Conservation (phyloP, 2,888 invertebrate genomes). For the Iselma pallidipennis region DNA sequence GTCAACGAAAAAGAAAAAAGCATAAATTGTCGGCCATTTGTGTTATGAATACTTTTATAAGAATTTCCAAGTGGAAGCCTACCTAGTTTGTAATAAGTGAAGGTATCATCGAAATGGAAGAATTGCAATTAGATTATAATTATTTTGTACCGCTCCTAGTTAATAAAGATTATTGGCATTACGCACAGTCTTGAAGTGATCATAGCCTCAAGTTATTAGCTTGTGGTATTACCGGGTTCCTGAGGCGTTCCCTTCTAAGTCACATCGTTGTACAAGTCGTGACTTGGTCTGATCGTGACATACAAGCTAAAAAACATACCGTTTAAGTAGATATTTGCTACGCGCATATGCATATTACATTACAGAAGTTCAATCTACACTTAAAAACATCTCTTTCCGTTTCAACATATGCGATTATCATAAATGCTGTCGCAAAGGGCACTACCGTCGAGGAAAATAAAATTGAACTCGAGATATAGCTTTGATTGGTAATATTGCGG, state of each 20-base stretch:
- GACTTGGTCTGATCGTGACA: slow-evolving; percentile 53
- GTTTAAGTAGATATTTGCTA: slow-evolving; percentile 50
- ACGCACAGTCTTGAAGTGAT: slow-evolving; percentile 40
- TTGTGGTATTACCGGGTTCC: slow-evolving; percentile 48
- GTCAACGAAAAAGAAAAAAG: neutral
- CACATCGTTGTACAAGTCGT: slow-evolving; percentile 49
- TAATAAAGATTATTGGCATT: slow-evolving; percentile 32
- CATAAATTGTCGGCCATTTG: neutral
- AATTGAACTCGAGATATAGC: slow-evolving; percentile 34
- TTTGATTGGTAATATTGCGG: slow-evolving; percentile 48
- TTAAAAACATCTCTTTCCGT: slow-evolving; percentile 26
- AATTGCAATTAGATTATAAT: slow-evolving; percentile 27
- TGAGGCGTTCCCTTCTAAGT: slow-evolving; percentile 46
- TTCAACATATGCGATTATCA: slow-evolving; percentile 22
- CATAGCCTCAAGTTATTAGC: slow-evolving; percentile 47
- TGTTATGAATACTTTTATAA: neutral
- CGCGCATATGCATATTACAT: slow-evolving; percentile 48
- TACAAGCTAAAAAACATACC: slow-evolving; percentile 46
- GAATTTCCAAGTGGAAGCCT: slow-evolving; percentile 1
- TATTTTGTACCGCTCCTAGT: slow-evolving; percentile 30
- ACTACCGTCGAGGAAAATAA: slow-evolving; percentile 36
- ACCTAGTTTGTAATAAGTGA: neutral
- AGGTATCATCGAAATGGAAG: neutral
- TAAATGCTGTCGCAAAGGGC: slow-evolving; percentile 14
- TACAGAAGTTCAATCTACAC: slow-evolving; percentile 30